Percentiles rank a stretch among this genome's conserved stretches.
These are phyloP conservation scores for Neolamprologus sp. DNA, from an alignment of 2,113 vertebrate species.

Conservation along the genomic window DNA sequence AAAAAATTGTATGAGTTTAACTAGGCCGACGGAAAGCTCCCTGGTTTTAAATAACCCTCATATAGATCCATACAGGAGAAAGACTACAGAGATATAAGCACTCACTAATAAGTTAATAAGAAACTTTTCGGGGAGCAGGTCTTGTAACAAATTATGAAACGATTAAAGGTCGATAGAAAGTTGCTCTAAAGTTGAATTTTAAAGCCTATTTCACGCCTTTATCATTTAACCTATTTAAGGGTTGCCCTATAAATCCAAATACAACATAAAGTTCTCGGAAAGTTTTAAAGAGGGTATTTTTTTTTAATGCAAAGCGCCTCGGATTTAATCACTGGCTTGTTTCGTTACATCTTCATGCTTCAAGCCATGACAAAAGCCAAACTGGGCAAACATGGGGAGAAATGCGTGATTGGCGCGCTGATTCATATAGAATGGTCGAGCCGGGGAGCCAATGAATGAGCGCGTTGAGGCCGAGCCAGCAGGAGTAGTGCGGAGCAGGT, in stretches of 20 bases:
- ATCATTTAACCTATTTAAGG: not conserved
- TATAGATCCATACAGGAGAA: not conserved
- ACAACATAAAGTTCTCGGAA: not conserved
- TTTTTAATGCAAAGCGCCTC: not conserved
- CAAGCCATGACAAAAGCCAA: not conserved
- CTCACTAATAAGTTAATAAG: not conserved
- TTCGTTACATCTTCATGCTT: slow-evolving; percentile 26
- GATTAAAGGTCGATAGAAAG: not conserved
- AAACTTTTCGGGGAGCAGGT: not conserved
- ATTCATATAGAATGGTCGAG: slow-evolving; percentile 62
- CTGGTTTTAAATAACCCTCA: not conserved
- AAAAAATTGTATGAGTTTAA: slow-evolving; percentile 17
- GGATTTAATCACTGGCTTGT: not conserved
- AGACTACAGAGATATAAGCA: not conserved
- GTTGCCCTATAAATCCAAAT: not conserved
- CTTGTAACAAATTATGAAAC: not conserved
- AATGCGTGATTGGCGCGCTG: slow-evolving; percentile 59
- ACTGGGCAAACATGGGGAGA: slow-evolving; percentile 16
- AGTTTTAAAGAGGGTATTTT: not conserved
- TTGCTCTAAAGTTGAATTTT: not conserved
- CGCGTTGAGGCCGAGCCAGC: slow-evolving; percentile 52
- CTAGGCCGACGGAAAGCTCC: not conserved
- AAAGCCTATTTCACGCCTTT: not conserved
- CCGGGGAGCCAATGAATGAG: slow-evolving; percentile 68
- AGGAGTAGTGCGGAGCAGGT: slow-evolving; percentile 32